These are phyloP conservation scores for Polia nebulosa DNA, from an alignment of 2,888 invertebrate genomes.

Conservation along the genomic window DNA sequence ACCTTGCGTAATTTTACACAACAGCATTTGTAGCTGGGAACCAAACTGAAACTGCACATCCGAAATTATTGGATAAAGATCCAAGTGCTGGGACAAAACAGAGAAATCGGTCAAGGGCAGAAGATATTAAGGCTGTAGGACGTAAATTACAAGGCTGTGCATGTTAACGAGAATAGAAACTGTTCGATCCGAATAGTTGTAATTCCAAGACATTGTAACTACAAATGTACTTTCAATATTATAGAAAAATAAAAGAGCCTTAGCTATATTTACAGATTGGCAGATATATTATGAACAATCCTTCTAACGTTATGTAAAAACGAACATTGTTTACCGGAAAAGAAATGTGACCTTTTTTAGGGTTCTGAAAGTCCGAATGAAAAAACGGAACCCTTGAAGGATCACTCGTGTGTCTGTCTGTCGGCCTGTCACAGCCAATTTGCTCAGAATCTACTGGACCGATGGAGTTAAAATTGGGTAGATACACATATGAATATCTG, in stretches of 20 bases:
- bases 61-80: constrained; percentile 24
- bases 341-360: neutral
- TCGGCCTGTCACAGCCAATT: too few relatives aligned
- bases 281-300: too few relatives aligned
- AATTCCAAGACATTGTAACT: neutral
- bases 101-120: neutral
- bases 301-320: too few relatives aligned
- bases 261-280: neutral
- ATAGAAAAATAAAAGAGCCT: neutral
- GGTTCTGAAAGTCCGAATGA: too few relatives aligned
- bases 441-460: too few relatives aligned
- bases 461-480: too few relatives aligned
- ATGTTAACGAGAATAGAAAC: neutral
- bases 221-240: neutral
- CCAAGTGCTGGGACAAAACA: neutral
- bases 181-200: neutral
- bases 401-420: too few relatives aligned
- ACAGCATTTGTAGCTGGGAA: constrained; percentile 42
- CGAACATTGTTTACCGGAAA: neutral
- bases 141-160: neutral
- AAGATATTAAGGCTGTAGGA: neutral
- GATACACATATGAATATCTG: too few relatives aligned
- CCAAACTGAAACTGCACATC: constrained; percentile 34
- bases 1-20: constrained; percentile 67
- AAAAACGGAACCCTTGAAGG: too few relatives aligned